These are phyloP conservation scores for Lepus timidus DNA, from an alignment of 2,113 vertebrate genomes.

Conservation along the genomic window DNA sequence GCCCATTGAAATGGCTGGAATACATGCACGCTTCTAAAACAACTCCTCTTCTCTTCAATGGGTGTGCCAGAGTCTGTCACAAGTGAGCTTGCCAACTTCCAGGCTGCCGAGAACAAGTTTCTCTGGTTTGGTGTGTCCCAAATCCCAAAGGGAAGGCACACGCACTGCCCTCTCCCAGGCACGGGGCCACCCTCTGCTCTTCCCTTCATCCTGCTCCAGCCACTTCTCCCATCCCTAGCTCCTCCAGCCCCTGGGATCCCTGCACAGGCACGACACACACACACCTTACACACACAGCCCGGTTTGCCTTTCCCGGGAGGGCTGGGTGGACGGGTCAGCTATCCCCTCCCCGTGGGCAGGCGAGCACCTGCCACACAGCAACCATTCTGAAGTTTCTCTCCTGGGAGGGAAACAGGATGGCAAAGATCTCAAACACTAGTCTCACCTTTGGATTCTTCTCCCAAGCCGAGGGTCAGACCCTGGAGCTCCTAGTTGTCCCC, in stretches of 20 bases:
- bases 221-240: background rate
- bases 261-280: no score
- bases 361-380: background rate
- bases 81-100: slow-evolving; percentile 61
- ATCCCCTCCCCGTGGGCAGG: no score
- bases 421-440: background rate
- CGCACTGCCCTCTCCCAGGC: background rate
- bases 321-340: no score
- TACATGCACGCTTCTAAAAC: background rate
- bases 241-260: background rate
- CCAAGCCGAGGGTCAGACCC: background rate
- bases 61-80: slow-evolving; percentile 72
- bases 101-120: slow-evolving; percentile 77
- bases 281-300: no score
- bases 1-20: background rate
- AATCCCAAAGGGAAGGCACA: slow-evolving; percentile 24
- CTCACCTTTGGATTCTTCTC: background rate
- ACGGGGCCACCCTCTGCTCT: background rate
- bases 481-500: background rate
- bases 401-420: accelerated
- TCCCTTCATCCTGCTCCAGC: background rate
- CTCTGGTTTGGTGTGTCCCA: slow-evolving; percentile 78
- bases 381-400: background rate
- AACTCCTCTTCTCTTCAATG: background rate
- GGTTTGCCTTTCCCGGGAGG: background rate